Evolutionary conservation across 2,113 vertebrate species (phyloP).

Genomic region (Sorex araneus): DNA sequence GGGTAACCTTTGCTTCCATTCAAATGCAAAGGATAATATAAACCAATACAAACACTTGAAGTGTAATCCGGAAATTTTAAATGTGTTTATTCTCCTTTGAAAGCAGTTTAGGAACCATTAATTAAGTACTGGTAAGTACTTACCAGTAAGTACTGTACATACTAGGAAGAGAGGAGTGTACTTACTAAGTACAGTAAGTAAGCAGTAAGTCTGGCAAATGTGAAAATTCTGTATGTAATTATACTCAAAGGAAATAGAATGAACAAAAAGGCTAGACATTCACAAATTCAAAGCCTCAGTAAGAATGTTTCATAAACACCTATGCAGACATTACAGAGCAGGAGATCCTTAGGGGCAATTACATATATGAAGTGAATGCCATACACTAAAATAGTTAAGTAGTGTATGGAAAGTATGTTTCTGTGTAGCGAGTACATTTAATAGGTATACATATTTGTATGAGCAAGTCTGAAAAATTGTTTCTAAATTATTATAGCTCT

Average conservation of each 20-base stretch:
- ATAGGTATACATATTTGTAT: background rate
- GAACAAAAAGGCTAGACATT: too few relatives aligned
- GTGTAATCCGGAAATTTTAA: slow-evolving; percentile 26
- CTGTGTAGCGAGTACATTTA: background rate
- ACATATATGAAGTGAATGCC: too few relatives aligned
- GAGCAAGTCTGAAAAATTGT: background rate
- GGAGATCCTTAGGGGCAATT: background rate
- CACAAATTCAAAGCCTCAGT: background rate
- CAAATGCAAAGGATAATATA: slow-evolving; percentile 9
- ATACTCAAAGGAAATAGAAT: background rate
- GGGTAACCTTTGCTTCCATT: background rate
- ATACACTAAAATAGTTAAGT: too few relatives aligned
- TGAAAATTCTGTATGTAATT: slow-evolving; percentile 1
- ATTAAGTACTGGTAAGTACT: too few relatives aligned
- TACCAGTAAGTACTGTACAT: too few relatives aligned
- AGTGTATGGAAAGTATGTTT: background rate
- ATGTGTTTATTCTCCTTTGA: background rate
- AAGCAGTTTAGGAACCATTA: background rate
- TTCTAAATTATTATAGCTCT: background rate
- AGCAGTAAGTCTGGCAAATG: too few relatives aligned
- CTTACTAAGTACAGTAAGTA: too few relatives aligned
- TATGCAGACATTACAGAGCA: background rate
- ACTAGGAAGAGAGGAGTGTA: too few relatives aligned
- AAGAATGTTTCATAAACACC: background rate
- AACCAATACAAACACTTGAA: slow-evolving; percentile 23